Base-by-base conservation (phyloP, 2,888 invertebrate genomes). In the Dasypolia templi region DNA sequence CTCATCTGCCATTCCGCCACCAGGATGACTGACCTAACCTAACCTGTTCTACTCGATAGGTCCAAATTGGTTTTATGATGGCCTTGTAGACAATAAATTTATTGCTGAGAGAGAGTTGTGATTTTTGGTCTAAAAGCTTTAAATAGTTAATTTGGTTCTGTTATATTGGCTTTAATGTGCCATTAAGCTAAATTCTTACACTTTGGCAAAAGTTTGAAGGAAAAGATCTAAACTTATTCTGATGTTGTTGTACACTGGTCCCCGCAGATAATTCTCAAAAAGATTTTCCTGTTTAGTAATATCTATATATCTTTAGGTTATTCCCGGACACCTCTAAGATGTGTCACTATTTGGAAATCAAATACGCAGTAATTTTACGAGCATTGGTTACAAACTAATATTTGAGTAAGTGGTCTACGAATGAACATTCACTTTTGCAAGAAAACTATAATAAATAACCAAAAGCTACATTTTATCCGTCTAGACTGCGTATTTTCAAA, bases 211-310 rank as follows among this genome's bases (percentile, higher is more conserved):
- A 35, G 5, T 17, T 26, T 53, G 9, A 44, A 59, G 44, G 44
- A 73, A 72, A 72, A 72, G 6, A 58, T 72, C 3, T 11, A 7
- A 29, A 7, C 4, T 32, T 35, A 26, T n/a, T 19, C 29, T 22
- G 3, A 58, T 22, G 22, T 26, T 68, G 58, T 32, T 19, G 4
- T 19, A 3, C 32, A 75, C 4, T 9, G 17, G n/a, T 35, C 19
- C 14, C 6, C 53, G 19, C 14, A 9, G 14, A 0, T 29, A 67
- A 35, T 76, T 32, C 2, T 12, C 0, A 29, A 29, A 44, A 35
- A 12, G 4, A 12, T 61, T 75, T 70, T 77, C 77, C 77, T 71
- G 76, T 71, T 76, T 51, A 17, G 19, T 32, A 9, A 19, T 7
- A 22, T 49, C 59, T 71, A 39, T n/a, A 59, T 19, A 19, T 44